A percentile compares a stretch with the other conserved stretches of the same genome.
phyloP scores from a whole-genome alignment of 2,888 invertebrate species.

The Eumacrocentrus americanus region DNA sequence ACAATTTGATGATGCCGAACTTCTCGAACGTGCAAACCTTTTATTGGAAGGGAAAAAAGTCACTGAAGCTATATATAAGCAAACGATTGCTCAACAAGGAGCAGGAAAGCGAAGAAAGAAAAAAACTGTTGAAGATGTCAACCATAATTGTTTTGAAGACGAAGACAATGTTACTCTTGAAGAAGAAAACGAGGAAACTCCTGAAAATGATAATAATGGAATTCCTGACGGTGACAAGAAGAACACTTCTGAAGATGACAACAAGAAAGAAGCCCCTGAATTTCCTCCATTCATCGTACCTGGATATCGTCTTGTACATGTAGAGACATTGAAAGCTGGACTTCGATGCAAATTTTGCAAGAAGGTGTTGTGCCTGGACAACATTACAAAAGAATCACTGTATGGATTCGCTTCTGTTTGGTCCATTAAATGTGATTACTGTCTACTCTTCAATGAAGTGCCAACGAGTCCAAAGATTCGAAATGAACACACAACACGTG shows the following conservation, averaged over 20 bases:
- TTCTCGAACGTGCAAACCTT: background rate
- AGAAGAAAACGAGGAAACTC: no score
- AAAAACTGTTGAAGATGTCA: background rate
- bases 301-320: background rate
- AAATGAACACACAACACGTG: constrained; percentile 3
- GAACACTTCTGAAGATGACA: no score
- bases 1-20: background rate
- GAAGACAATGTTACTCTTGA: no score
- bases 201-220: no score
- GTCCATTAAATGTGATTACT: background rate
- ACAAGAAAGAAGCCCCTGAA: background rate
- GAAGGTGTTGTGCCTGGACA: background rate
- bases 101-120: background rate
- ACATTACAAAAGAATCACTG: background rate
- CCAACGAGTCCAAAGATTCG: constrained; percentile 2
- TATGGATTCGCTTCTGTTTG: background rate
- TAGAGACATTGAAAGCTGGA: background rate
- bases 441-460: background rate
- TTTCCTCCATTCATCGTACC: background rate
- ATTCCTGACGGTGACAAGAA: no score
- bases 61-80: background rate
- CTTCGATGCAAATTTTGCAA: background rate
- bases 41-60: background rate
- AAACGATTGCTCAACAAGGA: background rate
- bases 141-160: background rate